These are phyloP conservation scores for Anthopleura sola DNA, from an alignment of 64 coral and sea anemone genomes.

Conservation along the genomic window DNA sequence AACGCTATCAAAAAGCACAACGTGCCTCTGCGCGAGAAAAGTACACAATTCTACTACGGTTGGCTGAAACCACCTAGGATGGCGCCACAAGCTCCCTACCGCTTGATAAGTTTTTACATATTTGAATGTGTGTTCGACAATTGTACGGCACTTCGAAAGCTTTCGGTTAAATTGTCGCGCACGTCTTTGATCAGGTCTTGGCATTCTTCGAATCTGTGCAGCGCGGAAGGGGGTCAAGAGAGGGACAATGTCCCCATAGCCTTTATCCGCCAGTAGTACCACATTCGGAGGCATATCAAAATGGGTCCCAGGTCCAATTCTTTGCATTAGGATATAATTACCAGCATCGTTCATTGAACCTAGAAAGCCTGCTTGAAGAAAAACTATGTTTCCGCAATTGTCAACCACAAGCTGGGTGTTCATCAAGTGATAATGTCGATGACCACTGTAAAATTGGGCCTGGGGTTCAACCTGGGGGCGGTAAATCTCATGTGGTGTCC, in stretches of 20 bases:
- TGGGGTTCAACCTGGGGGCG: background rate
- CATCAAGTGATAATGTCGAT: background rate
- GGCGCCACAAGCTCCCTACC: background rate
- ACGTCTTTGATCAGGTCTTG: background rate
- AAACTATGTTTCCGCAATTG: slow-evolving; percentile 30
- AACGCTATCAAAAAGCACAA: background rate
- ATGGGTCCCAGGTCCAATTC: slow-evolving; percentile 6
- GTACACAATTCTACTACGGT: background rate
- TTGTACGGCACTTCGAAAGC: background rate
- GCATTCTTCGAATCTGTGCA: slow-evolving; percentile 21
- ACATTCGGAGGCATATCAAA: background rate
- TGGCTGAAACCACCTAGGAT: background rate
- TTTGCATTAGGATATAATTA: slow-evolving; percentile 3
- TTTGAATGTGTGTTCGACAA: background rate
- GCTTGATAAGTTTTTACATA: background rate
- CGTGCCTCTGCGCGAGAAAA: background rate
- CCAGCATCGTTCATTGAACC: slow-evolving; percentile 20
- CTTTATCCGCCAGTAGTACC: background rate
- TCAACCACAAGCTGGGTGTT: too few species aligned
- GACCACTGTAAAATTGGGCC: background rate
- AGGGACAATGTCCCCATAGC: background rate
- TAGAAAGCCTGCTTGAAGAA: slow-evolving; percentile 17
- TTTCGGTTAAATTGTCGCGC: background rate
- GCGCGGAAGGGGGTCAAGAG: background rate
- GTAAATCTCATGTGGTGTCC: background rate